Evolutionary conservation across 2,888 invertebrate genomes (phyloP).

Genomic region (Rhagophthalmus giganteus): DNA sequence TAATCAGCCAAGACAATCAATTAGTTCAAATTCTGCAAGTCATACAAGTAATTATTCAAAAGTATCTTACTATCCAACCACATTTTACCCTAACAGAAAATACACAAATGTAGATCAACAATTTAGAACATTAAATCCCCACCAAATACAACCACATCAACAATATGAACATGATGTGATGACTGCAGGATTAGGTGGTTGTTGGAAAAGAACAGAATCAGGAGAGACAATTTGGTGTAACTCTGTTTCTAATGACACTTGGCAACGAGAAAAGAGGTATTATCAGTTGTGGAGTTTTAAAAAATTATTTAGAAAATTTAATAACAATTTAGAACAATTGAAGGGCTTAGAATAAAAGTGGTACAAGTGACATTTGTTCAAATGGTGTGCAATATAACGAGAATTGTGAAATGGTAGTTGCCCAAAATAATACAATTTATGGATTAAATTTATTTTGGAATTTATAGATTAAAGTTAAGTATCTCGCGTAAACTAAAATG

Average conservation of each 20-base stretch:
- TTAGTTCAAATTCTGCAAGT: constrained; percentile 38
- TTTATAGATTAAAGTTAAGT: no score
- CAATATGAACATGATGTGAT: constrained; percentile 51
- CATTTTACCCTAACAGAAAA: constrained; percentile 20
- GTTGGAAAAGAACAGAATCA: constrained; percentile 51
- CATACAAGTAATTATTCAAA: constrained; percentile 34
- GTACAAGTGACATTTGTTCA: no score
- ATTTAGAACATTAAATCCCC: constrained; percentile 41
- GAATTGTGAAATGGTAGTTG: no score
- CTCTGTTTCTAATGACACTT: constrained; percentile 43
- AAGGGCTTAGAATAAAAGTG: no score
- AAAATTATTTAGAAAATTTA: no score
- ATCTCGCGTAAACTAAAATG: no score
- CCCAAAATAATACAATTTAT: no score
- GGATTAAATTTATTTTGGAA: no score
- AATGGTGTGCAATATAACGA: no score
- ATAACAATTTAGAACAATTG: no score
- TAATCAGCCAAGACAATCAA: constrained; percentile 37
- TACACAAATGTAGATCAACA: constrained; percentile 28
- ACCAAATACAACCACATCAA: constrained; percentile 52
- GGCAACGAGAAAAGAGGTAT: constrained; percentile 53
- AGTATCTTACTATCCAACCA: constrained; percentile 37
- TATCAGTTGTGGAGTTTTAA: no score
- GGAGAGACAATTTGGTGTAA: constrained; percentile 54
- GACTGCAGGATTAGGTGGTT: constrained; percentile 51